phyloP scores from a whole-genome alignment of 2,113 vertebrate genomes.

The Mobula hypostoma region DNA sequence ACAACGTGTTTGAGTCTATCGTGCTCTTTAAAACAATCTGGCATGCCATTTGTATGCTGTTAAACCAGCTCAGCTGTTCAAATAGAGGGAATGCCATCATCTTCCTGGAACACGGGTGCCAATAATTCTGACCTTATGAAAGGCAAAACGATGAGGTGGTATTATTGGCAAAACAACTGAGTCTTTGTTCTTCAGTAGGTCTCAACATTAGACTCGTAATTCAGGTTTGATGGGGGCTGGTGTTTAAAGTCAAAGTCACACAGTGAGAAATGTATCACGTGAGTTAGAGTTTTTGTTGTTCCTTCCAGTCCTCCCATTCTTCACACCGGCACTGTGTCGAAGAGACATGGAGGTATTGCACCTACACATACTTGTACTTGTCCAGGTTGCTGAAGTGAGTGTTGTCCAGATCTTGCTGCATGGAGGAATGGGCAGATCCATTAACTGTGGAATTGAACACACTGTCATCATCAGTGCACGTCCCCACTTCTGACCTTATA shows the following conservation, averaged over 20 bases:
- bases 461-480: no score
- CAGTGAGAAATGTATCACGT: not conserved
- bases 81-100: not conserved
- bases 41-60: not conserved
- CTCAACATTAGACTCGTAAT: not conserved
- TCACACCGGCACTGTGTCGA: no score
- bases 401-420: no score
- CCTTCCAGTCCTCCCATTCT: not conserved
- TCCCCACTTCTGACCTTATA: no score
- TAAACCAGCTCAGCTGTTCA: not conserved
- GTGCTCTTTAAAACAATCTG: not conserved
- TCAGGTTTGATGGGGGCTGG: not conserved
- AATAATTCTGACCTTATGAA: not conserved
- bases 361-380: no score
- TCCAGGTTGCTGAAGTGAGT: no score
- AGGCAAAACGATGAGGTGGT: no score
- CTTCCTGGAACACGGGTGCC: not conserved
- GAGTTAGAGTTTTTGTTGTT: not conserved
- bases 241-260: not conserved
- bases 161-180: not conserved
- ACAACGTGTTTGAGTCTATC: not conserved
- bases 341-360: no score
- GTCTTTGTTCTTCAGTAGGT: not conserved
- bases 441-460: no score
- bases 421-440: no score